phyloP scores from a whole-genome alignment of 2,113 vertebrate species.

The Solea senegalensis region DNA sequence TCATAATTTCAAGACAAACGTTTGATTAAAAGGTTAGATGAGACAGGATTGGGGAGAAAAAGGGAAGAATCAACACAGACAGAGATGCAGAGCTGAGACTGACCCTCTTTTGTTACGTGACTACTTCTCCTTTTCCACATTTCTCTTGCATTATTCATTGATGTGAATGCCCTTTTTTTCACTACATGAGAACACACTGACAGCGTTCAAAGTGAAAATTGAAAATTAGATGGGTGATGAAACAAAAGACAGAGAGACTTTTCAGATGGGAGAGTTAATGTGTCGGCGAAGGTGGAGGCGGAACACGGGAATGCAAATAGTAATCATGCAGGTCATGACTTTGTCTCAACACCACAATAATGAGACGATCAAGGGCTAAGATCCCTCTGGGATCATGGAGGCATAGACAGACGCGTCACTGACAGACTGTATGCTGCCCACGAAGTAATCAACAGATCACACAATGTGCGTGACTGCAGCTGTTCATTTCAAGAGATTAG shows the following conservation, averaged over 20 bases:
- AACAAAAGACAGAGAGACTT: constrained; percentile 1
- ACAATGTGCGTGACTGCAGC: not conserved
- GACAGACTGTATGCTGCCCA: not conserved
- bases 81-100: constrained; percentile 4
- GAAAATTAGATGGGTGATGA: constrained; percentile 1
- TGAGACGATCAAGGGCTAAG: constrained; percentile 55
- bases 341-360: constrained; percentile 57
- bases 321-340: constrained; percentile 58
- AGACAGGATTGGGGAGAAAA: too few species aligned
- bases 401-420: constrained; percentile 28
- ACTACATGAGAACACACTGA: not conserved
- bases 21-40: too few species aligned
- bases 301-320: constrained; percentile 37
- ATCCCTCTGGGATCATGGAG: constrained; percentile 24
- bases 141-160: constrained; percentile 1
- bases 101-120: constrained; percentile 34
- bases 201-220: not conserved
- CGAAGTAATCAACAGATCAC: not conserved
- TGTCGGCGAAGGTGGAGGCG: not conserved
- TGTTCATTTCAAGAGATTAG: not conserved
- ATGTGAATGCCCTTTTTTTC: not conserved
- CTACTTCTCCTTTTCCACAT: constrained; percentile 11
- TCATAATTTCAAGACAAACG: too few species aligned
- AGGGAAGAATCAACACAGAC: not conserved
- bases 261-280: not conserved